Base-by-base conservation (phyloP, 2,888 invertebrate genomes). In the Nebria salina region DNA sequence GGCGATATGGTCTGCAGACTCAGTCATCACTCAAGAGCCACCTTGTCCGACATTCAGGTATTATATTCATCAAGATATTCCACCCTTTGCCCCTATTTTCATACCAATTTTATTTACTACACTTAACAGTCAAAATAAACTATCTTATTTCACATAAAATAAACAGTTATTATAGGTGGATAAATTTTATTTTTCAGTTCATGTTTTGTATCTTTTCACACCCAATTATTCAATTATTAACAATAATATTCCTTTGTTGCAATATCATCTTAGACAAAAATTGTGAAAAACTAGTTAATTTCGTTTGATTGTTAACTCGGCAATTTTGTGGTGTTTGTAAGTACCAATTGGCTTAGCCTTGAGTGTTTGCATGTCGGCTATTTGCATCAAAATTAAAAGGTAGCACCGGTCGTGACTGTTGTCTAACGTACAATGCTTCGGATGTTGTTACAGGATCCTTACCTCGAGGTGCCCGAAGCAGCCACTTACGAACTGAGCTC, bases 1-100 rank as follows among this genome's bases (percentile, higher is more conserved):
- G 97, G 97, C 78, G 97, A 97, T 86, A 95, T 95, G 91, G 97
- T 97, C 75, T 98, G 97, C 90, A 93, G 97, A 86, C 92, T 97
- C 42, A 96, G 96, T 84, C 97, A 97, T 90, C 96, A 97, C 88
- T 95, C 96, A 76, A 93, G 96, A 84, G 95, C 97, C 65, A 97
- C 97, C 20, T 92, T 97, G 83, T 94, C 95, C 75, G 96, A 96
- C 87, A 96, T 97, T 85, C 95, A 95, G 92, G 96, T 94, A 89
- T 20, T 87, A 86, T 85, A 82, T 76, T 6, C 54, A 54, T 54
- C 54, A 13, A 54, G 13, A 54, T 54, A 7, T 54, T 11, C 8
- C 2, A 7, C 13, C 54, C 13, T 11, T 54, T 6, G 8, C 6
- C 0, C 54, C 7, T 54, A 54, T 54, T 11, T 34, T 34, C 34